Percentiles rank a stretch among this genome's conserved stretches.
Evolutionary conservation across 1,140 invertebrate genomes (phyloP).

Genomic region (Conopomorpha cramerella): DNA sequence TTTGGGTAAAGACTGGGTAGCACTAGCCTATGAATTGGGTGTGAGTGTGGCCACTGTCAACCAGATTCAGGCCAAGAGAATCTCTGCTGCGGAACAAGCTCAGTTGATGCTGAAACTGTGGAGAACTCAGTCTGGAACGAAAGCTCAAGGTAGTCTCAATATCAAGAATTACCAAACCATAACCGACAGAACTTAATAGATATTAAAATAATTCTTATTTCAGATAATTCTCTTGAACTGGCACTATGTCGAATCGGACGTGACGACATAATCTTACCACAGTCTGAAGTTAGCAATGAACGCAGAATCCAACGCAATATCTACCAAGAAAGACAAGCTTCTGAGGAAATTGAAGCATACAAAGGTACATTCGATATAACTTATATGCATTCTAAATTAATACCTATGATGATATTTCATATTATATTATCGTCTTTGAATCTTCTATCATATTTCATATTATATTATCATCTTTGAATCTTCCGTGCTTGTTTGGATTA

Average conservation of each 20-base stretch:
- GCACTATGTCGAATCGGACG: conserved; percentile 86
- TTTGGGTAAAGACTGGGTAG: conserved; percentile 90
- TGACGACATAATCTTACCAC: conserved; percentile 90
- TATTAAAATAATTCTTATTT: too few relatives aligned
- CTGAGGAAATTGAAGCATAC: conserved; percentile 56
- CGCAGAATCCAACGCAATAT: conserved; percentile 71
- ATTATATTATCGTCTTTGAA: too few relatives aligned
- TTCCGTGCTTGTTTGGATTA: background rate
- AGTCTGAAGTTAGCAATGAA: conserved; percentile 85
- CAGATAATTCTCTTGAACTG: conserved; percentile 85
- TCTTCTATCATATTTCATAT: background rate
- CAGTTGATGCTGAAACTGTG: conserved; percentile 92
- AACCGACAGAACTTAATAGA: too few relatives aligned
- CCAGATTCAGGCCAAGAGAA: conserved; percentile 83
- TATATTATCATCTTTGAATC: background rate
- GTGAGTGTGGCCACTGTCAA: conserved; percentile 81
- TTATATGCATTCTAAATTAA: too few relatives aligned
- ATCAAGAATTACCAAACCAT: too few relatives aligned
- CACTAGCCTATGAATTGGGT: conserved; percentile 82
- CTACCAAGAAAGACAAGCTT: conserved; percentile 63
- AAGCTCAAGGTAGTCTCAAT: conserved; percentile 77
- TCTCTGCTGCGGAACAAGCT: conserved; percentile 86
- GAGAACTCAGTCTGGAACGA: conserved; percentile 72
- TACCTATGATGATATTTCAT: too few relatives aligned
- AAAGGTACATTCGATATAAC: too few relatives aligned